Evolutionary conservation across 1,140 invertebrate species (phyloP).

Genomic region (Pseudomyrmex concolor): DNA sequence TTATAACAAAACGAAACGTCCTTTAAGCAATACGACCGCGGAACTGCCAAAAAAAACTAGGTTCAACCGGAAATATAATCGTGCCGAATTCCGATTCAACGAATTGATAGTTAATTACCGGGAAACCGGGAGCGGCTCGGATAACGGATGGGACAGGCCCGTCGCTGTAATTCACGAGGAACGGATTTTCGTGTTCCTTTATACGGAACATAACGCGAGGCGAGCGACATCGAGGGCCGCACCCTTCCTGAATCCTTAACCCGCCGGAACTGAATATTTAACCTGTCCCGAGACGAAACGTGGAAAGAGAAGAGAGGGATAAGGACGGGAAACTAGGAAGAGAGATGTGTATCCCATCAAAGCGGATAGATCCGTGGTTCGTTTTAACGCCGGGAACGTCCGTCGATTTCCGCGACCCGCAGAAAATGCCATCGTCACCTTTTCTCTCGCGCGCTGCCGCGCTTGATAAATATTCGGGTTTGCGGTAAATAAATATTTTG

Average conservation of each 20-base stretch:
- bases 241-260: conserved; percentile 74
- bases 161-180: conserved; percentile 77
- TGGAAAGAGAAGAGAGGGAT: conserved; percentile 44
- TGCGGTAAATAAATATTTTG: too few relatives aligned
- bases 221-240: conserved; percentile 62
- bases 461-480: conserved; percentile 55
- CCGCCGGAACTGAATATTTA: conserved; percentile 75
- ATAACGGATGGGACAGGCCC: conserved; percentile 76
- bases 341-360: conserved; percentile 52
- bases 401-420: conserved; percentile 59
- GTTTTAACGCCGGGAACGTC: conserved; percentile 51
- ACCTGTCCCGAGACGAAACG: conserved; percentile 61
- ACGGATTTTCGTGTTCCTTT: conserved; percentile 80
- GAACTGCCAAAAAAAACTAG: not conserved
- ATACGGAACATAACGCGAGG: conserved; percentile 67
- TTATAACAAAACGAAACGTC: not conserved
- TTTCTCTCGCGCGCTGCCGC: not conserved
- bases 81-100: conserved; percentile 72
- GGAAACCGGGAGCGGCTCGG: conserved; percentile 73
- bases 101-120: conserved; percentile 81
- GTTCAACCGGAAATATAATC: conserved; percentile 68
- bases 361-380: conserved; percentile 59
- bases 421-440: conserved; percentile 59
- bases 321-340: conserved; percentile 37
- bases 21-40: not conserved